phyloP scores from a whole-genome alignment of 2,113 vertebrate genomes.

The Indri indri region DNA sequence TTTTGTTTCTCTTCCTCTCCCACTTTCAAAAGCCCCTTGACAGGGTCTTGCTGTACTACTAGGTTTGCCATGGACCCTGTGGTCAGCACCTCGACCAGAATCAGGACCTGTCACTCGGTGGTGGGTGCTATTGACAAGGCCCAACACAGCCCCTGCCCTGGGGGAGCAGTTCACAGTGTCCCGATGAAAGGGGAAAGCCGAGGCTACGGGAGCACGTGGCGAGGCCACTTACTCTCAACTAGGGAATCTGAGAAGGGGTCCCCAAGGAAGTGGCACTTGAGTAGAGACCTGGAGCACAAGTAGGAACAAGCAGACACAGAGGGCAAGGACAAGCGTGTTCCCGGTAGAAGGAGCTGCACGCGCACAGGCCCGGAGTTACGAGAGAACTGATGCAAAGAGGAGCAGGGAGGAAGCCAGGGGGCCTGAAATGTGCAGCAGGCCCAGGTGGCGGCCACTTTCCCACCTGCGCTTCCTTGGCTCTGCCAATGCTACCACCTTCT shows the following conservation, averaged over 20 bases:
- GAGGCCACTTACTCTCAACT: not conserved
- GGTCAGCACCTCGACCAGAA: not conserved
- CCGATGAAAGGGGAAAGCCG: not conserved
- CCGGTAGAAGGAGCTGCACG: not conserved
- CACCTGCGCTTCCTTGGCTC: not conserved
- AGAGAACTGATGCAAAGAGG: not conserved
- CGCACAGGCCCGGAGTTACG: not conserved
- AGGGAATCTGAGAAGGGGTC: not conserved
- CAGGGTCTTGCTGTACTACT: not conserved
- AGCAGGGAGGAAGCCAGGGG: not conserved
- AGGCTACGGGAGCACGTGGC: accelerated
- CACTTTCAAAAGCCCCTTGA: not conserved
- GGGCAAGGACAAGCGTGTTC: not conserved
- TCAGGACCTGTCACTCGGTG: not conserved
- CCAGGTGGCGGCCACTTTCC: not conserved
- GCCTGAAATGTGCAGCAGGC: not conserved
- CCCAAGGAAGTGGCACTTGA: not conserved
- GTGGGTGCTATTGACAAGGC: not conserved
- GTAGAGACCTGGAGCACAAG: not conserved
- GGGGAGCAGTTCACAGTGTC: not conserved
- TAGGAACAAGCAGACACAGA: not conserved
- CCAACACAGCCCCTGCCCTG: not conserved
- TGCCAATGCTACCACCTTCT: not conserved
- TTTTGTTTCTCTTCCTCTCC: not conserved
- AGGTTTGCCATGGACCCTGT: not conserved